Evolutionary conservation across 2,797 vertebrate species (phyloP).

Genomic region (Sciurus vulgaris): DNA sequence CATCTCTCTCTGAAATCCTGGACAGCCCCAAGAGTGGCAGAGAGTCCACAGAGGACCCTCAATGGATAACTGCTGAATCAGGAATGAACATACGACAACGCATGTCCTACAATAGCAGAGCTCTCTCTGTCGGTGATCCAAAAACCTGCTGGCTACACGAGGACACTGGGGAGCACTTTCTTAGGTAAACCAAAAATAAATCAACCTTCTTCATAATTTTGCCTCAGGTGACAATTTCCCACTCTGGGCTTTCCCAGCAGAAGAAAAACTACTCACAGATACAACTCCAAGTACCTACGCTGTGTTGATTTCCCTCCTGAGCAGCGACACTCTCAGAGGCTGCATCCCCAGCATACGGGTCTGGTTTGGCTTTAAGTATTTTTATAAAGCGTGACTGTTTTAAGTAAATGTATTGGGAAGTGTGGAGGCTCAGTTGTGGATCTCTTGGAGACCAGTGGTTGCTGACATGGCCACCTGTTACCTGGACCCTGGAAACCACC

Average conservation of each 20-base stretch:
- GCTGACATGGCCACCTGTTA: background rate
- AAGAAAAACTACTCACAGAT: background rate
- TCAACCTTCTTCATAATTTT: constrained; percentile 68
- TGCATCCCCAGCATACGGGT: background rate
- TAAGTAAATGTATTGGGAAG: background rate
- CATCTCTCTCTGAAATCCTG: background rate
- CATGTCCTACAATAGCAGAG: background rate
- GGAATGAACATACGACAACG: background rate
- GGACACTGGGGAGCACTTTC: constrained; percentile 38
- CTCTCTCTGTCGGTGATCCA: background rate
- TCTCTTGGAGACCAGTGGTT: background rate
- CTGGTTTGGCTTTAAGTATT: constrained; percentile 10
- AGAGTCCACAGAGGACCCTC: background rate
- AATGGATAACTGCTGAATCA: background rate
- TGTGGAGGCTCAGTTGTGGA: background rate
- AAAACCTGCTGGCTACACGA: constrained; percentile 4
- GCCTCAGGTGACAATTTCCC: constrained; percentile 44
- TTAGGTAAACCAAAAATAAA: constrained; percentile 41
- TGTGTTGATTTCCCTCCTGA: constrained; percentile 59
- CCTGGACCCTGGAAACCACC: background rate
- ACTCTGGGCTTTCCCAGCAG: background rate
- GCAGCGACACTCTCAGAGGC: background rate
- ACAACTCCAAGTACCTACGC: background rate
- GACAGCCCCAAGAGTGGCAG: background rate
- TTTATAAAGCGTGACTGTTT: background rate